Evolutionary conservation across 2,113 vertebrate genomes (phyloP).

Genomic region (Leptosomus discolor): DNA sequence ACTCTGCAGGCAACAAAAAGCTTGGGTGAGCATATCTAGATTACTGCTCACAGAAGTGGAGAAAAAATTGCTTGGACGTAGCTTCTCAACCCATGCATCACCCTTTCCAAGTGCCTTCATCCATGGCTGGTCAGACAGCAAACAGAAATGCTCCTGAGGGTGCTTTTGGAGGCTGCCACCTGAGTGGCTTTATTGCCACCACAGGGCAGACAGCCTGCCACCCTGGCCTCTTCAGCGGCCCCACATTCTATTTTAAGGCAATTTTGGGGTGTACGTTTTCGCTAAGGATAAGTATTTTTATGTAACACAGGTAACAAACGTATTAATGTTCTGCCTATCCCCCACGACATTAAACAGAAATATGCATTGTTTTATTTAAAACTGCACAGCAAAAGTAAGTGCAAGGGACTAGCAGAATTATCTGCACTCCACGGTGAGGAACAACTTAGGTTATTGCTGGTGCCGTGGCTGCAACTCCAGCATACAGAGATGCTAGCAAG

Average conservation of each 20-base stretch:
- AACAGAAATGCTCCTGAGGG: neutral
- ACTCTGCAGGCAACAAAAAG: neutral
- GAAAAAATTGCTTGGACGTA: fast-evolving
- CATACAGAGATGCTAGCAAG: neutral
- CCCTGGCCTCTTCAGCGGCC: neutral
- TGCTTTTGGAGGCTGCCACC: neutral
- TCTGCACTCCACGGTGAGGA: neutral
- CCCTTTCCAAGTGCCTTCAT: neutral
- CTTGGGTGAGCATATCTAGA: neutral
- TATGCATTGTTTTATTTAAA: neutral
- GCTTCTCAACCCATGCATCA: neutral
- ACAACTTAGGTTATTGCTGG: neutral
- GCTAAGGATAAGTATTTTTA: neutral
- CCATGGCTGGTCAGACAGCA: neutral
- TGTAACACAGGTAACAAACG: fast-evolving
- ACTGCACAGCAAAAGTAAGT: neutral
- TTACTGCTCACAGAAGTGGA: neutral
- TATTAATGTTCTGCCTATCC: neutral
- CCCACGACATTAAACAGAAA: neutral
- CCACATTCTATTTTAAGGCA: neutral
- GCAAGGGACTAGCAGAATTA: neutral
- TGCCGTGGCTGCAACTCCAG: neutral
- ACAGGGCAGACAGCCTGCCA: neutral
- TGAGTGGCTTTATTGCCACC: neutral
- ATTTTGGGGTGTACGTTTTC: neutral